Conservation (phyloP, 2,113 vertebrate genomes). For the Eretmochelys imbricata region DNA sequence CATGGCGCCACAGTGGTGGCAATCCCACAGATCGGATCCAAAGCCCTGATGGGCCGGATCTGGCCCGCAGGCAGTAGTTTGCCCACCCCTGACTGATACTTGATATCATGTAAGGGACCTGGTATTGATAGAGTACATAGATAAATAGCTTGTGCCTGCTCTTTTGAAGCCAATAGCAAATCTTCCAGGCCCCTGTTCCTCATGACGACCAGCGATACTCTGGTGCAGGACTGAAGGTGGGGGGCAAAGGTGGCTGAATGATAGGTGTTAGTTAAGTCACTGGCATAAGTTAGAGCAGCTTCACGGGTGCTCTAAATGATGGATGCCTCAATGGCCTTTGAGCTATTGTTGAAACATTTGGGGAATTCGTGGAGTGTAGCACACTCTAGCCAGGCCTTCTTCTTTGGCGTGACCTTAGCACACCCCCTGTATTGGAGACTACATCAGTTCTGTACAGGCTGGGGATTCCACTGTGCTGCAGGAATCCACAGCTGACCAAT, state of each 20-base stretch:
- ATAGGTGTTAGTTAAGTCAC: background rate
- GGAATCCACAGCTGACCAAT: background rate
- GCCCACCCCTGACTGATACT: background rate
- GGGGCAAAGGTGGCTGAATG: background rate
- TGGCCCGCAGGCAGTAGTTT: too few relatives aligned
- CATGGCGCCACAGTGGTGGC: too few relatives aligned
- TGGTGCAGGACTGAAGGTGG: background rate
- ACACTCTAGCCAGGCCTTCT: background rate
- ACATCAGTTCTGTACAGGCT: background rate
- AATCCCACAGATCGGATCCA: too few relatives aligned
- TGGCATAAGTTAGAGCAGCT: background rate
- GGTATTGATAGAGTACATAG: background rate
- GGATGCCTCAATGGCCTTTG: background rate
- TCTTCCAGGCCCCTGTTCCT: background rate
- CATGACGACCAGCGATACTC: background rate
- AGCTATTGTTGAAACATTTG: background rate
- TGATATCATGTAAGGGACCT: background rate
- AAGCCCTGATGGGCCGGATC: too few relatives aligned
- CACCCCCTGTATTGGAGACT: background rate
- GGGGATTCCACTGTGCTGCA: background rate
- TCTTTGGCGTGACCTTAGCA: background rate
- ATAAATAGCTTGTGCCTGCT: background rate
- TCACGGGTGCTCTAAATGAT: background rate
- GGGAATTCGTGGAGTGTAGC: background rate
- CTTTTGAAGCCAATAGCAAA: background rate